Evolutionary conservation across 2,888 invertebrate species (phyloP), one percentile per base, ranked within the genome.

Genomic region (Disparrhopalites patrizii): DNA sequence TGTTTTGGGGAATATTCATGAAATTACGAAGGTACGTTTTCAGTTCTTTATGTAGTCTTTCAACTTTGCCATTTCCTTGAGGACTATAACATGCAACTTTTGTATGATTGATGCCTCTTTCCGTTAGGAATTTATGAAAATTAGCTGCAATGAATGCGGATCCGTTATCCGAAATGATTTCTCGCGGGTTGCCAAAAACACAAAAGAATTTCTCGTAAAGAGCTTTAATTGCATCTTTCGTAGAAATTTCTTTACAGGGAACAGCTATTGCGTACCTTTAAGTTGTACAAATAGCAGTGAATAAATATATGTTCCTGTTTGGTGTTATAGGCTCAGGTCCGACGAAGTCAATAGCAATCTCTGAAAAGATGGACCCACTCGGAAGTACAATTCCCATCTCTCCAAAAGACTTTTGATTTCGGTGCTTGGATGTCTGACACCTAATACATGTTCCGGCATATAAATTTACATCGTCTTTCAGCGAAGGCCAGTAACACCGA

Each of bases 281-380:
- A 8, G 50, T 54, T 13, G 25, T 27, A 28, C 54, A 52, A 3
- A 54, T 38, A 7, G 31, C 28, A 8, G 25, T 23, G 8, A 62
- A 23, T 18, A n/a, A 18, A 27, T 54, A 27, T 13, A 10, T 47
- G 33, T 54, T 62, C 3, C 20, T 13, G 1, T 7, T 33, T 1
- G 2, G 5, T 10, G 54, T 38, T 2, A 8, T 5, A 2, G 27
- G 27, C 1, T 40, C n/a, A 18, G 65, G 65, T 3, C 65, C 58
- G 2, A 65, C 51, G 18, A 23, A 65, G 25, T 65, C 57, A 7
- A 65, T 51, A 8, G 65, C 65, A 10, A 54, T 13, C 3, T 51
- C 50, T 1, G 27, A n/a, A 20, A 57, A 65, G 2, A 28, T n/a
- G 8, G 3, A 18, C n/a, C 10, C 20, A 1, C 51, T 50, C 7